phyloP scores from a whole-genome alignment of 2,888 invertebrate species.

The Diachrysia chrysitis region DNA sequence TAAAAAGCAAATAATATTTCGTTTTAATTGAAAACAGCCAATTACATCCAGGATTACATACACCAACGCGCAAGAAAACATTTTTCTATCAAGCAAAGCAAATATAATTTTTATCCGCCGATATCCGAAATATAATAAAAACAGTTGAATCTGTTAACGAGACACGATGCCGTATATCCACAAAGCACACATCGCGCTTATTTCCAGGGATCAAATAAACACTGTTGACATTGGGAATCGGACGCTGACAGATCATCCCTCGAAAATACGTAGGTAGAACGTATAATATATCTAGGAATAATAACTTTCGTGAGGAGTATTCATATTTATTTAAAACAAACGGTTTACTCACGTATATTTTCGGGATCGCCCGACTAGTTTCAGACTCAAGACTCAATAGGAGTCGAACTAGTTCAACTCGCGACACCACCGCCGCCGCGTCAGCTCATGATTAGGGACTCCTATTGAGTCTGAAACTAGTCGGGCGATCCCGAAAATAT shows the following conservation, averaged over 20 bases:
- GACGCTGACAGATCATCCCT: constrained; percentile 54
- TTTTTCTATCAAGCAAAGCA: constrained; percentile 22
- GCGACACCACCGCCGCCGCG: too few species aligned
- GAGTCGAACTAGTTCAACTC: too few species aligned
- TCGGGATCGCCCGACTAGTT: too few species aligned
- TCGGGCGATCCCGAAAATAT: too few species aligned
- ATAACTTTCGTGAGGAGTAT: too few species aligned
- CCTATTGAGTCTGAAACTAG: too few species aligned
- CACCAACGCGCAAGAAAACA: neutral
- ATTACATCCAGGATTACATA: neutral
- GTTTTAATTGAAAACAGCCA: neutral
- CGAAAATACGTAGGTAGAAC: constrained; percentile 23
- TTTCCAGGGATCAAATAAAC: constrained; percentile 60
- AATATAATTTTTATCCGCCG: constrained; percentile 36
- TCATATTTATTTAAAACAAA: too few species aligned
- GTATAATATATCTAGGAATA: too few species aligned
- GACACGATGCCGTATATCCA: constrained; percentile 63
- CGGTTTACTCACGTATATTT: too few species aligned
- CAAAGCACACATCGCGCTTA: constrained; percentile 59
- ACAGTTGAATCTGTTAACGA: constrained; percentile 75
- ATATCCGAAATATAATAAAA: constrained; percentile 52
- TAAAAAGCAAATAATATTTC: too few species aligned
- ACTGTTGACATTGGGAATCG: constrained; percentile 65
- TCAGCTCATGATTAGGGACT: too few species aligned
- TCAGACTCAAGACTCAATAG: too few species aligned